Evolutionary conservation across 2,113 vertebrate genomes (phyloP), one percentile per base, ranked within the genome.

Genomic region (Promerops cafer): DNA sequence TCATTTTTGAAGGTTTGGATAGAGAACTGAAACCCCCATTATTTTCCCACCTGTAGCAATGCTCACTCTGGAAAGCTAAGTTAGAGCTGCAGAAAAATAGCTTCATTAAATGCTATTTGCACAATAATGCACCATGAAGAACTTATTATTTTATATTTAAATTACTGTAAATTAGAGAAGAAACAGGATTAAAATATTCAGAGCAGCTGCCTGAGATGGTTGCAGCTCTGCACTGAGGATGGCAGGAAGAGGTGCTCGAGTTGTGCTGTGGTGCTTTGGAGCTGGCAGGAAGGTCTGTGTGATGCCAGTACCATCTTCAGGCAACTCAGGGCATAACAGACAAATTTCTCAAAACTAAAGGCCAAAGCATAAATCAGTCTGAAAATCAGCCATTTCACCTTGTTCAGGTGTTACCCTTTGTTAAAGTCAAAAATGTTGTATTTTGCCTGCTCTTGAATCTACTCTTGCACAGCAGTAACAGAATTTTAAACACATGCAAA

Each of bases 221-320:
- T 90, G 91, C 74, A 69, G 37, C 83, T 82, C 85, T 70, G 50
- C 37, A 21, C 8, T 18, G 56, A 44, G 83, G 64, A 24, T 54
- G 77, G 10, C 79, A 81, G 66, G 79, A 57, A 27, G 50, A 79
- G 24, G 40, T 28, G 56, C 70, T 26, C 3, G 56, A 31, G 37
- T 20, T 53, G 40, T 10, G 37, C 44, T 50, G 20, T 27, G 75
- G 11, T 1, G 4, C 3, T 27, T 24, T 57, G 53, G 39, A 40
- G 17, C 35, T 16, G 30, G 14, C 23, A 68, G n/a, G 31, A 35
- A n/a, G 15, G 53, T 94, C 82, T 53, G 31, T 91, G 93, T 45
- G 76, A n/a, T 96, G 74, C 78, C 90, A 97, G 86, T 96, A 84
- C 98, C 98, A 98, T 96, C 98, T 98, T 94, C 96, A 97, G 98